phyloP scores from a whole-genome alignment of 2,888 invertebrate genomes.

The Acronicta aceris region DNA sequence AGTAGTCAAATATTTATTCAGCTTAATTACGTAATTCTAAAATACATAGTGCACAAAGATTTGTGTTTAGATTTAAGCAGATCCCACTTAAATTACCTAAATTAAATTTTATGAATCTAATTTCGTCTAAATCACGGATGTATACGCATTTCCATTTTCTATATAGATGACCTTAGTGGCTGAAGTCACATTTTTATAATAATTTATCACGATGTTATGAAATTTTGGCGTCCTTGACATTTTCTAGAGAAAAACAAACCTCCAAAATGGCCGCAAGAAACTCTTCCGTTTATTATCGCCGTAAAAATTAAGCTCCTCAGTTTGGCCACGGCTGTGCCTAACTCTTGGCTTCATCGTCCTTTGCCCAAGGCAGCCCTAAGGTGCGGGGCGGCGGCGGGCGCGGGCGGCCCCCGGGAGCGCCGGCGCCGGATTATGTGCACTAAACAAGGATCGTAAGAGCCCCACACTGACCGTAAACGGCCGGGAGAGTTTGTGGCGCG shows the following conservation, averaged over 20 bases:
- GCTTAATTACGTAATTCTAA: no score
- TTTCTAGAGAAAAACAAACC: background rate
- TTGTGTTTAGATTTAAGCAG: no score
- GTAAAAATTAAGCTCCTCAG: conserved; percentile 45
- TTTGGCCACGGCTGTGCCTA: conserved; percentile 22
- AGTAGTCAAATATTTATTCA: no score
- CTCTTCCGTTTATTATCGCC: conserved; percentile 41
- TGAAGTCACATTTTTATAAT: background rate
- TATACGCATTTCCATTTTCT: background rate
- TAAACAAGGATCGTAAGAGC: conserved; percentile 44
- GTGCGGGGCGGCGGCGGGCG: background rate
- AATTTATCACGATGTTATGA: conserved; percentile 23
- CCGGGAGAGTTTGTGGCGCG: conserved; percentile 23
- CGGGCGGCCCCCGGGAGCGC: conserved; percentile 26
- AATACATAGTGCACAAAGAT: no score
- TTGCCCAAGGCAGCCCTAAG: conserved; percentile 17
- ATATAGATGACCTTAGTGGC: background rate
- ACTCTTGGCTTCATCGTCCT: conserved; percentile 18
- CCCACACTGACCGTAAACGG: conserved; percentile 47
- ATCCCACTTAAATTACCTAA: no score
- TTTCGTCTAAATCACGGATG: background rate
- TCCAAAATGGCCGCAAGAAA: conserved; percentile 34
- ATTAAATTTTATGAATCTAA: background rate
- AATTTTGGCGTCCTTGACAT: background rate
- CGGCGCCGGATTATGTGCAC: conserved; percentile 39